phyloP scores from a whole-genome alignment of 2,888 invertebrate species.

The Sympetrum striolatum region DNA sequence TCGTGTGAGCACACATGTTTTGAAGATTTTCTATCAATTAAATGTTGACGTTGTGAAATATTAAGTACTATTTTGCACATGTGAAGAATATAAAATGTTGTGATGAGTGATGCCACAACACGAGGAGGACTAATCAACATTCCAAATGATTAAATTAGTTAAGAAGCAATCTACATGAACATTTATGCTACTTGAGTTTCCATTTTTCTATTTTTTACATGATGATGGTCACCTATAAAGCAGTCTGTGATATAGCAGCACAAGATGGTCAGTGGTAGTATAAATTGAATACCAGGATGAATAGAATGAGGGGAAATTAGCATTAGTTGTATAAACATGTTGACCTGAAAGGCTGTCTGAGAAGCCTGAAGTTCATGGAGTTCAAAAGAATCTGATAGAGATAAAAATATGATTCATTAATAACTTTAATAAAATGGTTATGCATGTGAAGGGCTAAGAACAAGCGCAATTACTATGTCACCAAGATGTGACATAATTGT shows the following conservation, averaged over 20 bases:
- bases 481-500: not conserved
- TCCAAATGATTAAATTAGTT: not conserved
- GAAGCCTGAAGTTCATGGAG: not conserved
- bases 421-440: not conserved
- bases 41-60: constrained; percentile 13
- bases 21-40: constrained; percentile 24
- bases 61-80: constrained; percentile 36
- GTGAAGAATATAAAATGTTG: not conserved
- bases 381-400: not conserved
- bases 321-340: not conserved
- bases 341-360: not conserved
- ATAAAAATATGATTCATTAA: not conserved
- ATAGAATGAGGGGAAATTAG: not conserved
- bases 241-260: constrained; percentile 44
- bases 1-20: constrained; percentile 18
- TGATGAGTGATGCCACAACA: not conserved
- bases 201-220: constrained; percentile 20
- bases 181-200: constrained; percentile 20
- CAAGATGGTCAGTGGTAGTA: constrained; percentile 36
- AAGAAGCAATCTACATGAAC: not conserved
- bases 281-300: not conserved
- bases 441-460: not conserved
- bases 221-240: constrained; percentile 38
- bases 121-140: not conserved
- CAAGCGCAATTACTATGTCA: not conserved